Evolutionary conservation across 2,888 invertebrate genomes (phyloP), one percentile per base, ranked within the genome.

Genomic region (Neocrepidodera transversa): DNA sequence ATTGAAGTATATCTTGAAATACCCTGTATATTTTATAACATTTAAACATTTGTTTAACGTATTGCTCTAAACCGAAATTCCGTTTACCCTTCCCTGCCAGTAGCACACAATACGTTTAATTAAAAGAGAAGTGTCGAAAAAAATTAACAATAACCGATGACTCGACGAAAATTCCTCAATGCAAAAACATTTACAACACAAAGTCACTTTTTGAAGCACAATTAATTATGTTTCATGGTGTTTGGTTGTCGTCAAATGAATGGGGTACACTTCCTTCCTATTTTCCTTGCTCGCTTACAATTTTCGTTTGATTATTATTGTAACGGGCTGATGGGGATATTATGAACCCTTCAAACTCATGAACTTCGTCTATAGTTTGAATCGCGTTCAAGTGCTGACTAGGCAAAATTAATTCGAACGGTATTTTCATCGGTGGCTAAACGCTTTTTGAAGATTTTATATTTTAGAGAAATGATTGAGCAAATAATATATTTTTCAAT

Each of bases 161-260:
- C 66, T 60, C 13, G 26, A 28, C 64, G 28, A 58, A 58, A 59
- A 51, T 60, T 55, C 35, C 45, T 53, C 55, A 65, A 66, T 56
- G 63, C 62, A 60, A 62, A 64, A 66, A 63, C 66, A 63, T 66
- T 66, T 63, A 66, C 64, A 64, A 66, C 61, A 72, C 72, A 74
- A 75, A 72, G 69, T 71, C 66, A 71, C 68, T 74, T 74, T 74
- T 75, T 76, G 75, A 76, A 77, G 76, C 73, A 76, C 79, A 72
- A 79, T 79, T 79, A 79, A 79, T 79, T 78, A 79, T 77, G 78
- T 79, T 79, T 79, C 79, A 79, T 78, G 78, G 77, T 78, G 75
- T 74, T 78, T 78, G 79, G 72, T 71, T 74, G 71, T 71, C 68
- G 70, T 76, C 74, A 76, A n/a, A 74, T 71, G 51, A 68, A 71